Percentiles rank a stretch among this genome's conserved stretches.
phyloP scores from a whole-genome alignment of 1,140 invertebrate genomes.

The Aleiodes sp. region DNA sequence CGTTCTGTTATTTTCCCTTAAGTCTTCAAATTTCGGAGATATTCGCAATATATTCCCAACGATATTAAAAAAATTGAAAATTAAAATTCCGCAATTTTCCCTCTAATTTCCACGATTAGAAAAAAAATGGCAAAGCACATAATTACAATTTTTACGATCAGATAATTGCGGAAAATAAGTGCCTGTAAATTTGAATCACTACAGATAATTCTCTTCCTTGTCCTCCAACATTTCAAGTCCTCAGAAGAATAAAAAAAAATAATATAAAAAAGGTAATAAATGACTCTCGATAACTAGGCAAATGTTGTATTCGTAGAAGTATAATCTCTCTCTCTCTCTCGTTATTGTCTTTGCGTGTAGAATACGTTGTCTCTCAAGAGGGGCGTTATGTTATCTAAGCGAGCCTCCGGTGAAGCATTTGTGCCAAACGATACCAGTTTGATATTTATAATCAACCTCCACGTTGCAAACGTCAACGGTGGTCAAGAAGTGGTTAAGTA shows the following conservation, averaged over 20 bases:
- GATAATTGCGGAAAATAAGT: background rate
- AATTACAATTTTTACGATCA: background rate
- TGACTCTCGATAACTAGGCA: background rate
- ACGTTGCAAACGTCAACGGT: conserved; percentile 13
- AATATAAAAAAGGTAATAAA: background rate
- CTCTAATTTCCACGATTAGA: too few relatives aligned
- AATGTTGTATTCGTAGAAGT: conserved; percentile 17
- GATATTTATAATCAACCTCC: conserved; percentile 14
- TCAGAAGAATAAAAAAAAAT: background rate
- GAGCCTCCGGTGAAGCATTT: conserved; percentile 17
- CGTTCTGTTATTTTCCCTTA: too few relatives aligned
- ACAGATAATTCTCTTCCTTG: background rate
- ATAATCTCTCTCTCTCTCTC: conserved; percentile 16
- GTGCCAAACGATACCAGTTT: background rate
- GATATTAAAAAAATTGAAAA: too few relatives aligned
- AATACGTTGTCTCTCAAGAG: conserved; percentile 16
- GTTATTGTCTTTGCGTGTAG: conserved; percentile 31
- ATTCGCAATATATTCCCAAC: too few relatives aligned
- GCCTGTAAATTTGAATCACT: background rate
- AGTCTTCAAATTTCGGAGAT: too few relatives aligned
- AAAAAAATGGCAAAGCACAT: background rate
- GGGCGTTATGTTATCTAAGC: conserved; percentile 20
- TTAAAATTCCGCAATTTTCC: too few relatives aligned
- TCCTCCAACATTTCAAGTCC: too few relatives aligned
- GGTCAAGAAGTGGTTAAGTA: conserved; percentile 16